Evolutionary conservation across 2,113 vertebrate species (phyloP), one percentile per base, ranked within the genome.

Genomic region (Amphiprion percula): DNA sequence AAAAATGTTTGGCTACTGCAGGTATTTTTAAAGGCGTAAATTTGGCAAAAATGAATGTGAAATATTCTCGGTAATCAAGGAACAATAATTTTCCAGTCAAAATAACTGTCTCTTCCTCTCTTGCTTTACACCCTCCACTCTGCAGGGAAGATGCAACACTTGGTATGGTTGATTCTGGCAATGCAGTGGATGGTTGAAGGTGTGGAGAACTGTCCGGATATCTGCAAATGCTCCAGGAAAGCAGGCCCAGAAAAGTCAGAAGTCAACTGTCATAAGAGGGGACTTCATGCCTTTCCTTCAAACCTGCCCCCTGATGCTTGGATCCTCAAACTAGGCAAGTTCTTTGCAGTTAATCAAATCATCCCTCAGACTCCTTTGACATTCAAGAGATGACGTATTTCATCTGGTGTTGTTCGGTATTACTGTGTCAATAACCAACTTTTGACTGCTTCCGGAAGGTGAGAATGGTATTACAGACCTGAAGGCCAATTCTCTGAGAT

Each of bases 291-390:
- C 9, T 91, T 95, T 53, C 94, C 94, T n/a, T 64, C 89, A 10
- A 60, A 74, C 9, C 87, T 95, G 37, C 93, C 94, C 14, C 49
- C 74, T 24, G 92, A 96, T 58, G 63, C 91, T 14, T 94, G 94
- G 94, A 88, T 94, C 60, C 68, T 96, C 33, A 94, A 95, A 82
- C 82, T 96, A 64, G 94, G 93, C 94, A 62, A 53, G 73, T 64
- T 52, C 8, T 1, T 63, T 16, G 10, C 16, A 0, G 15, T 46
- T 30, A 15, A 33, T 30, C 10, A 53, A 30, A 28, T 72, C 1
- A 28, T 33, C 9, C 4, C 2, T 41, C 2, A 5, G n/a, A 30
- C 11, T 47, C 6, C 21, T 79, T 14, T 55, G 4, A 60, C 16
- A 6, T 59, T 53, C 1, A 4, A 56, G 4, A 15, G 19, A 53